A percentile compares a stretch with the other conserved stretches of the same genome.
Evolutionary conservation across 2,113 vertebrate species (phyloP).

Genomic region (Corythornis vintsioides): DNA sequence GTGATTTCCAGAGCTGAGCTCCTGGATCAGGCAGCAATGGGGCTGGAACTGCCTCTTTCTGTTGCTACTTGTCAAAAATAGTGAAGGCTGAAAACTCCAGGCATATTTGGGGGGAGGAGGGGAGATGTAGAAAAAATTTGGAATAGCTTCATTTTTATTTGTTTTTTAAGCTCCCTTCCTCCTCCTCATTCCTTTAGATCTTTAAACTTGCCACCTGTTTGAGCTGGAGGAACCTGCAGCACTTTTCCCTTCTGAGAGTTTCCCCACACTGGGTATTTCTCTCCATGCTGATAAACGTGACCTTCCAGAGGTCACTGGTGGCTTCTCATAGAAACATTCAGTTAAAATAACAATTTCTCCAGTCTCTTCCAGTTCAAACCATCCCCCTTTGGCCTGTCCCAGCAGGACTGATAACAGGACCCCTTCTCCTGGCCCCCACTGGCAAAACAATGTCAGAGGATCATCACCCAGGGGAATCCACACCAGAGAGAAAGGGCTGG

Average conservation of each 20-base stretch:
- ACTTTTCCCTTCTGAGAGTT: constrained; percentile 7
- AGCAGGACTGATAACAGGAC: too few species aligned
- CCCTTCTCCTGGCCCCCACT: neutral
- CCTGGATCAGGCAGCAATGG: neutral
- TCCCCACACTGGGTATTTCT: neutral
- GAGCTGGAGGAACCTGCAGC: constrained; percentile 48
- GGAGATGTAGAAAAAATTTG: neutral
- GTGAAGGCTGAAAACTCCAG: neutral
- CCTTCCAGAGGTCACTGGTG: constrained; percentile 20
- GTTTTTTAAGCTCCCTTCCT: neutral
- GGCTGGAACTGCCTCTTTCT: neutral
- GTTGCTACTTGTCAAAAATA: constrained; percentile 15
- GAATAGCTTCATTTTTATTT: neutral
- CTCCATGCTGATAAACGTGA: neutral
- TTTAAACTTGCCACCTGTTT: constrained; percentile 53
- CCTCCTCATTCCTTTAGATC: constrained; percentile 20
- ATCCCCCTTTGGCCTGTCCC: too few species aligned
- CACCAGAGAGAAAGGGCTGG: neutral
- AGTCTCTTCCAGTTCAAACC: too few species aligned
- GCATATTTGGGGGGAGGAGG: neutral
- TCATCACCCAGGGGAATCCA: neutral
- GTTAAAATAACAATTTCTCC: neutral
- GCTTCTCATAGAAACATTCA: neutral
- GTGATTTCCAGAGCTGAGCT: neutral
- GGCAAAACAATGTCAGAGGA: rapidly evolving